Evolutionary conservation across 1,140 invertebrate species (phyloP).

Genomic region (Eulimnadia texana): DNA sequence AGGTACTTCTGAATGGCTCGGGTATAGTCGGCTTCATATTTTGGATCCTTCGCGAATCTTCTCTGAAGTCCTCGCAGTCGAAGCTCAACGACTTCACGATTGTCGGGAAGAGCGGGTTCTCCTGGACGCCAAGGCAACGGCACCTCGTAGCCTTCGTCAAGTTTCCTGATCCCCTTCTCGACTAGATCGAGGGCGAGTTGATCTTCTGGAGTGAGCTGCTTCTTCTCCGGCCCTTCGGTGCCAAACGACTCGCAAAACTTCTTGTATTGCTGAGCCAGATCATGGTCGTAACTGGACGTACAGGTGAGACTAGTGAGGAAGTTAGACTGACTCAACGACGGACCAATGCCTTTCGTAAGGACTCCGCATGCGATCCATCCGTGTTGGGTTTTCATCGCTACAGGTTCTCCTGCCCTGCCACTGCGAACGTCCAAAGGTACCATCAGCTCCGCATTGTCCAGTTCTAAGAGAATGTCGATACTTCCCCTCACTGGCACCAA

Average conservation of each 20-base stretch:
- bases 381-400: background rate
- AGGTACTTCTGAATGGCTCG: conserved; percentile 5
- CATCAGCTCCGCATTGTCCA: conserved; percentile 6
- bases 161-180: too few relatives aligned
- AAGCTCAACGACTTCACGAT: background rate
- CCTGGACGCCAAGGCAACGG: conserved; percentile 1
- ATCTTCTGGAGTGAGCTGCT: background rate
- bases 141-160: background rate
- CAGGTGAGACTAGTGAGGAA: background rate
- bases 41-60: background rate
- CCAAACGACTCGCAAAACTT: background rate
- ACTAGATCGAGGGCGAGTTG: too few relatives aligned
- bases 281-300: background rate
- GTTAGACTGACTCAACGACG: background rate
- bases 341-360: background rate
- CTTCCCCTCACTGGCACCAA: background rate
- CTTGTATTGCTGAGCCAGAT: background rate
- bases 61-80: background rate
- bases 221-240: too few relatives aligned
- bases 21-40: too few relatives aligned
- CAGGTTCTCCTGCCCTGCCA: conserved; percentile 2
- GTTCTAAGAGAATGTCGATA: conserved; percentile 4
- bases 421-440: background rate
- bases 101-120: background rate
- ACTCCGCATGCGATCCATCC: conserved; percentile 10